Evolutionary conservation across 1,140 invertebrate species (phyloP), one percentile per base, ranked within the genome.

Genomic region (Leptinotarsa lineolata): DNA sequence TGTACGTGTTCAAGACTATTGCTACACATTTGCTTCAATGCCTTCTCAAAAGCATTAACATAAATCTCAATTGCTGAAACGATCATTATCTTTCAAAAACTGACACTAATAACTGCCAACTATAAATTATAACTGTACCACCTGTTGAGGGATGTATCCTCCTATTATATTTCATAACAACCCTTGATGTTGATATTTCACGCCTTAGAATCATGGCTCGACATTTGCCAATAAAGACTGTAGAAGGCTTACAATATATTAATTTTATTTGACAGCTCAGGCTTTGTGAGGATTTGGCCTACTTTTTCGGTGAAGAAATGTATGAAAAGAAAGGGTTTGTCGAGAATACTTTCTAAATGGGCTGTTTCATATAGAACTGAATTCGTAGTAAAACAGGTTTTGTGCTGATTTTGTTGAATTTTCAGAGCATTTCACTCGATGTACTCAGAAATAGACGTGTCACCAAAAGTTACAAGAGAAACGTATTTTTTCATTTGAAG

Each of bases 101-200:
- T 54, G 48, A 54, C 48, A 54, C 48, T 54, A 54, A 54, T 54
- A 54, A 54, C 48, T 54, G 4, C 48, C 13, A 54, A 54, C 48
- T 54, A 16, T 54, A 18, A 54, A 16, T 54, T 54, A 54, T 54
- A 54, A 54, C 48, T 54, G 15, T 18, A 18, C 48, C 48, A n/a
- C 48, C 48, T 54, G 48, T 54, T 54, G 48, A 54, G 48, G n/a
- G 15, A 54, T 3, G 4, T 13, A 54, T 54, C 48, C 48, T 54
- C 48, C 48, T 54, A 16, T 54, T 54, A 54, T 54, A 18, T 18
- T 54, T 54, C 48, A 54, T 54, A 54, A 54, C 48, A 54, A 18
- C 48, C n/a, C 48, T 18, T 54, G 48, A 54, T 54, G n/a, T 15
- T 54, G 15, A 54, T n/a, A 54, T 54, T 54, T 54, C 48, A 54